These are phyloP conservation scores for Drosophila fulvimacula DNA, from an alignment of 2,888 invertebrate genomes.

Conservation along the genomic window DNA sequence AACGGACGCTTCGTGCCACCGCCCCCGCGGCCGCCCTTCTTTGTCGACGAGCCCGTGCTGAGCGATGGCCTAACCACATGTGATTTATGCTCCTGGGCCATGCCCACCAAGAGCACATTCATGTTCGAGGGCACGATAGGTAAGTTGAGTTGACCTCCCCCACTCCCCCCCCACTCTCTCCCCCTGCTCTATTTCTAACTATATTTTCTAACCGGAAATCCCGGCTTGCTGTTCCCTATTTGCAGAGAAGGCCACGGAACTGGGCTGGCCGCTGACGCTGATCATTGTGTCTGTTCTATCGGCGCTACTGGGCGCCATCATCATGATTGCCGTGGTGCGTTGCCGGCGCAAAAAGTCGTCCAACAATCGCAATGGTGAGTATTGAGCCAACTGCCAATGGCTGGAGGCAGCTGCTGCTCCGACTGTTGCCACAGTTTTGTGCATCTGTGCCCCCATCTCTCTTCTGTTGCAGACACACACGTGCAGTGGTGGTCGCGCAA, in stretches of 20 bases:
- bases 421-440: conserved; percentile 17
- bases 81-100: conserved; percentile 90
- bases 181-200: neutral
- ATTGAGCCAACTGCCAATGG: conserved; percentile 21
- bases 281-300: conserved; percentile 90
- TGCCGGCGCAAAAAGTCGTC: conserved; percentile 86
- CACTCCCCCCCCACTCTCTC: neutral
- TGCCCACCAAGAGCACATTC: conserved; percentile 87
- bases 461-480: conserved; percentile 81
- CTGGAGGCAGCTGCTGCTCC: neutral
- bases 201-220: conserved; percentile 5
- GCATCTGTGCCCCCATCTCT: conserved; percentile 19
- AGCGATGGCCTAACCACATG: conserved; percentile 90
- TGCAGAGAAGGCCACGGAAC: conserved; percentile 86
- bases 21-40: conserved; percentile 88
- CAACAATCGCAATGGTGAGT: conserved; percentile 85
- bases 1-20: conserved; percentile 87
- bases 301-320: conserved; percentile 89
- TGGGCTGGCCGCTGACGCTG: conserved; percentile 89
- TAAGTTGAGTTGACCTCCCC: conserved; percentile 68
- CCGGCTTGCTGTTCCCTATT: conserved; percentile 18
- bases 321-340: conserved; percentile 89
- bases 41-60: conserved; percentile 87
- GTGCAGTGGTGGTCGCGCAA: conserved; percentile 85
- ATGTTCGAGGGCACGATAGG: conserved; percentile 87